A percentile compares a stretch with the other conserved stretches of the same genome.
These are phyloP conservation scores for Drosophila anomelani DNA, from an alignment of 2,888 invertebrate genomes.

Conservation along the genomic window DNA sequence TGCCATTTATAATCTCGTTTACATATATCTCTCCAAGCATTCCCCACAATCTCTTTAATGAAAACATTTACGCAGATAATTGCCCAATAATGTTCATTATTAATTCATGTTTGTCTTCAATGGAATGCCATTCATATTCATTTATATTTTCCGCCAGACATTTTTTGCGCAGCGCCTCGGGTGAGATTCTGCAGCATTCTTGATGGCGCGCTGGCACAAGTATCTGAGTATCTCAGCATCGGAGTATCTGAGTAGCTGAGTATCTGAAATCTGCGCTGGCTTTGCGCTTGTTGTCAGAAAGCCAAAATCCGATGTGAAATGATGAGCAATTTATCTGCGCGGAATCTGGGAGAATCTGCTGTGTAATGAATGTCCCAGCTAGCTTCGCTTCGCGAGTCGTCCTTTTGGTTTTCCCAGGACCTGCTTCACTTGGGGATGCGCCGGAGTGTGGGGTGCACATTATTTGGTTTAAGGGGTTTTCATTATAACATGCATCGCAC, in stretches of 20 bases:
- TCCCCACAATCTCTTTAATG: not conserved
- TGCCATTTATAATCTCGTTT: constrained; percentile 1
- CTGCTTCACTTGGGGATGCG: constrained; percentile 4
- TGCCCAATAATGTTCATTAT: constrained; percentile 15
- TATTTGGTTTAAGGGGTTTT: constrained; percentile 78
- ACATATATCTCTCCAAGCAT: too few relatives aligned
- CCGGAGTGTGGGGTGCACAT: constrained; percentile 48
- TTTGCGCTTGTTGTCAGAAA: constrained; percentile 39
- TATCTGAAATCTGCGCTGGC: constrained; percentile 23
- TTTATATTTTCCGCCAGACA: constrained; percentile 21
- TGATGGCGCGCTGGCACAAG: constrained; percentile 6
- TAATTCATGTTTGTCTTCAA: constrained; percentile 17
- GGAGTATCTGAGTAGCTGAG: not conserved
- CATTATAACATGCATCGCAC: constrained; percentile 79
- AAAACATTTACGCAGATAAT: constrained; percentile 1
- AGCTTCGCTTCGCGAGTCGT: constrained; percentile 19
- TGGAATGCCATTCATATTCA: constrained; percentile 40
- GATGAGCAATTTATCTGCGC: constrained; percentile 75
- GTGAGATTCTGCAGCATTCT: constrained; percentile 16
- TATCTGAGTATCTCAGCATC: not conserved
- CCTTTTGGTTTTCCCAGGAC: constrained; percentile 7
- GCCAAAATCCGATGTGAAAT: constrained; percentile 71
- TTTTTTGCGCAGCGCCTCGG: constrained; percentile 9
- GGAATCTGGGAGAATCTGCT: constrained; percentile 73
- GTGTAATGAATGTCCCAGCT: constrained; percentile 70